A percentile compares a stretch with the other conserved stretches of the same genome.
These are phyloP conservation scores for Armadillidium nasatum DNA, from an alignment of 1,140 invertebrate genomes.

Conservation along the genomic window DNA sequence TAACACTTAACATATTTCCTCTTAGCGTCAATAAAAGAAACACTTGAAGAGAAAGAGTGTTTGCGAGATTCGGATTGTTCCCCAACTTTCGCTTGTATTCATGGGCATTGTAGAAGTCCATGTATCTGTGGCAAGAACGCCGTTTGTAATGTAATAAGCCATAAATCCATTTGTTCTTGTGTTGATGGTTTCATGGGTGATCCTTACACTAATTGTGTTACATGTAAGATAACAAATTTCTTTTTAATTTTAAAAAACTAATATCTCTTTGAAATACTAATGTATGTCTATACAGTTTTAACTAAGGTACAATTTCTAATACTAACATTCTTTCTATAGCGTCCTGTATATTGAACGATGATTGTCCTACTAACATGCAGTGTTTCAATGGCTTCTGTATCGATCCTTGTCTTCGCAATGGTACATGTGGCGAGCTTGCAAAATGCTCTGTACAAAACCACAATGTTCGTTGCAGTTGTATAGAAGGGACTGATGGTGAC, in stretches of 20 bases:
- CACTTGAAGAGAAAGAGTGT: not conserved
- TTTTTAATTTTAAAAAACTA: not conserved
- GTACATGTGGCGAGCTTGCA: conserved; percentile 68
- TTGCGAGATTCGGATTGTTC: conserved; percentile 62
- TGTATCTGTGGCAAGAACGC: conserved; percentile 55
- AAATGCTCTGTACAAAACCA: conserved; percentile 73
- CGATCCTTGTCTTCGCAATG: conserved; percentile 49
- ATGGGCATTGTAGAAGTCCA: conserved; percentile 64
- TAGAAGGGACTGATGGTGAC: conserved; percentile 66
- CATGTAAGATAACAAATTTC: conserved; percentile 32
- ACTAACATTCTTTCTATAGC: conserved; percentile 1
- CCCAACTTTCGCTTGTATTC: conserved; percentile 64
- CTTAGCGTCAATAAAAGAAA: too few relatives aligned
- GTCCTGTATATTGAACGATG: conserved; percentile 61
- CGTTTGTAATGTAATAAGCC: conserved; percentile 41
- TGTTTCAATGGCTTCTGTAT: conserved; percentile 56
- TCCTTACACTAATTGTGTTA: conserved; percentile 46
- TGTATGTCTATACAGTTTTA: not conserved
- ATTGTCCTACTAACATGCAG: conserved; percentile 67
- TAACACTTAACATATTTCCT: too few relatives aligned
- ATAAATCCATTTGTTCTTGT: conserved; percentile 44
- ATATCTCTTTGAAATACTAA: not conserved
- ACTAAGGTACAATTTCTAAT: not conserved
- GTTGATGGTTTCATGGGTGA: conserved; percentile 40
- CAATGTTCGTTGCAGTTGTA: conserved; percentile 71